Percentiles rank a stretch among this genome's conserved stretches.
phyloP scores from a whole-genome alignment of 1,140 invertebrate species.

The Drosophila subpulchrella region DNA sequence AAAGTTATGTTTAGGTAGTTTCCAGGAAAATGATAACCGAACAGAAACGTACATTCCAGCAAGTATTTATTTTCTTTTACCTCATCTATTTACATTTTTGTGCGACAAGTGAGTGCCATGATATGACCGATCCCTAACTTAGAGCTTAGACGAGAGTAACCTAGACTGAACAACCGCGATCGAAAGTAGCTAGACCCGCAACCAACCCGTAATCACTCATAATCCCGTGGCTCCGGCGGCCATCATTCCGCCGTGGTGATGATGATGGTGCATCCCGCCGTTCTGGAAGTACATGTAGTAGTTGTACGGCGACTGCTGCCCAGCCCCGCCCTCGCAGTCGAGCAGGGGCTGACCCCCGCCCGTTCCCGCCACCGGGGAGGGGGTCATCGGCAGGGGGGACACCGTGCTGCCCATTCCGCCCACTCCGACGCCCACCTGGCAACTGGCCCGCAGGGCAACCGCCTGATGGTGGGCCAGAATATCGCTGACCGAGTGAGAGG shows the following conservation, averaged over 20 bases:
- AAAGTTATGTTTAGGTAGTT: background rate
- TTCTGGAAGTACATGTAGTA: slow-evolving; percentile 89
- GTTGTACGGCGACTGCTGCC: slow-evolving; percentile 88
- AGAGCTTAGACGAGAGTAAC: slow-evolving; percentile 7
- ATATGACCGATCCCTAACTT: slow-evolving; percentile 11
- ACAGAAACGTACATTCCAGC: background rate
- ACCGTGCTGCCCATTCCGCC: slow-evolving; percentile 63
- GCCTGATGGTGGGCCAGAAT: slow-evolving; percentile 87
- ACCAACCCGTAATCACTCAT: slow-evolving; percentile 64
- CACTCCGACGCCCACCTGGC: slow-evolving; percentile 62
- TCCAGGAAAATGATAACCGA: background rate
- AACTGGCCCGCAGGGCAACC: slow-evolving; percentile 75
- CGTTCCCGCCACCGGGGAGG: slow-evolving; percentile 66
- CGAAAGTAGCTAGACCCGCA: slow-evolving; percentile 22
- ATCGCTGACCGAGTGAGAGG: slow-evolving; percentile 90
- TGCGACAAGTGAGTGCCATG: slow-evolving; percentile 10
- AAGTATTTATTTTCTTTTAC: background rate
- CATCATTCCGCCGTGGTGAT: slow-evolving; percentile 82
- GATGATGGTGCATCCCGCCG: slow-evolving; percentile 82
- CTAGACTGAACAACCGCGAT: slow-evolving; percentile 28
- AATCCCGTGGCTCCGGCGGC: slow-evolving; percentile 80
- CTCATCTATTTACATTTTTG: background rate
- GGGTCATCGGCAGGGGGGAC: slow-evolving; percentile 73
- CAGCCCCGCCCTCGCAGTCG: slow-evolving; percentile 77
- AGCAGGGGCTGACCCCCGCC: slow-evolving; percentile 64